These are phyloP conservation scores for Luidia sarsii DNA, from an alignment of 53 echinoderm and acorn worm genomes.

Conservation along the genomic window DNA sequence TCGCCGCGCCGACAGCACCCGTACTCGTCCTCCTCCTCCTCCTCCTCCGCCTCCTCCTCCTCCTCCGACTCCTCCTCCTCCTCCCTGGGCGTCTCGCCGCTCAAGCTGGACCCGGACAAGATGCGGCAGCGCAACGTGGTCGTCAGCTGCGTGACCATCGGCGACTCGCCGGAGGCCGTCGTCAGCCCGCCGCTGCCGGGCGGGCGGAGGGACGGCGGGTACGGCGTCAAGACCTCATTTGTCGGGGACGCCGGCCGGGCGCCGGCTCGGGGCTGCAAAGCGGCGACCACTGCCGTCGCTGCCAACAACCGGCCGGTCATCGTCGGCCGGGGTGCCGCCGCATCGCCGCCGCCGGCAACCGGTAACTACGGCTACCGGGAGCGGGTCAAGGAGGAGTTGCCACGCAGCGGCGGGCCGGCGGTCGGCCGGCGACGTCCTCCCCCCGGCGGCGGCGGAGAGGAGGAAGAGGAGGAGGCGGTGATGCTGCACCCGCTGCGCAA, in stretches of 20 bases:
- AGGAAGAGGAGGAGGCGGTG: constrained; percentile 52
- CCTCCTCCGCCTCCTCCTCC: constrained; percentile 70
- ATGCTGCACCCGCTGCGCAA: constrained; percentile 25
- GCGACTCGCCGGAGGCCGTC: constrained; percentile 82
- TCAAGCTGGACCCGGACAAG: constrained; percentile 58
- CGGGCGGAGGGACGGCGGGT: neutral
- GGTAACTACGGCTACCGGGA: constrained; percentile 52
- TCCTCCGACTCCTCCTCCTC: constrained; percentile 73
- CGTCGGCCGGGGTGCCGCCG: constrained; percentile 33
- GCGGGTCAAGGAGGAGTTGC: constrained; percentile 68
- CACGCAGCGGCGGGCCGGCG: too few species aligned
- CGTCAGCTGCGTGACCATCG: constrained; percentile 90
- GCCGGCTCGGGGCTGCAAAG: too few species aligned
- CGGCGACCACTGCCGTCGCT: too few species aligned
- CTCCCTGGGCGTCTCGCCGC: constrained; percentile 66
- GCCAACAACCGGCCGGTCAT: constrained; percentile 49
- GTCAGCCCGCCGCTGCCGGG: constrained; percentile 25
- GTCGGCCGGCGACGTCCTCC: too few species aligned
- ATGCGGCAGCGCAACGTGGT: constrained; percentile 70
- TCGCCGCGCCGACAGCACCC: constrained; percentile 73
- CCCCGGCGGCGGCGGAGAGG: constrained; percentile 44
- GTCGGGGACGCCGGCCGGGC: constrained; percentile 8
- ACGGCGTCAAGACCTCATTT: constrained; percentile 22
- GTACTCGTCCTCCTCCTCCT: constrained; percentile 65
- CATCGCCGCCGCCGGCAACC: too few species aligned